A percentile compares a stretch with the other conserved stretches of the same genome.
phyloP scores from a whole-genome alignment of 2,888 invertebrate genomes.

The Ormyrus pomaceus region DNA sequence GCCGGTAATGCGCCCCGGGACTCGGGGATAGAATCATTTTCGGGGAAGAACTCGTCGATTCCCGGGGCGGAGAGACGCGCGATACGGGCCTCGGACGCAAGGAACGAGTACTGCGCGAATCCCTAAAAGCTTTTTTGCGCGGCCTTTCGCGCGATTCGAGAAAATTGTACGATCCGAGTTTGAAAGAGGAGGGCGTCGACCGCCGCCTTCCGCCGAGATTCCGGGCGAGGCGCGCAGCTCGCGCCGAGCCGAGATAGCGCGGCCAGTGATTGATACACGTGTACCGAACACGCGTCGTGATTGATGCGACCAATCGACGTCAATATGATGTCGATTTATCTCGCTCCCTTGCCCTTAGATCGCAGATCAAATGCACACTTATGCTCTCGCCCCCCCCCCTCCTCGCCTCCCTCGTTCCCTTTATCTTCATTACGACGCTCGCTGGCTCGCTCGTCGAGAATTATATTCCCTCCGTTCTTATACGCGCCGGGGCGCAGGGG shows the following conservation, averaged over 20 bases:
- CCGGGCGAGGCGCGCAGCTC: conserved; percentile 23
- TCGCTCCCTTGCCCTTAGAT: conserved; percentile 57
- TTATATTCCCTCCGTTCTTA: neutral
- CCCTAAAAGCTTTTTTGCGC: neutral
- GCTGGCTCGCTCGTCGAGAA: neutral
- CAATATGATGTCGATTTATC: conserved; percentile 71
- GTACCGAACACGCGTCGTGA: conserved; percentile 67
- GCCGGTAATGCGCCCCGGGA: too few relatives aligned
- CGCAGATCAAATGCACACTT: conserved; percentile 27
- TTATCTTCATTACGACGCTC: neutral
- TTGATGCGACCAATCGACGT: conserved; percentile 73
- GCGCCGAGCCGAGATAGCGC: conserved; percentile 63
- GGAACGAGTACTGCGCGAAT: neutral
- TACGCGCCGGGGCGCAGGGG: neutral
- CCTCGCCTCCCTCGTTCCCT: neutral
- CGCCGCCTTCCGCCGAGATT: conserved; percentile 24
- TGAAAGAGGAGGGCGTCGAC: too few relatives aligned
- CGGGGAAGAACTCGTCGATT: too few relatives aligned
- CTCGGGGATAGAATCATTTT: too few relatives aligned
- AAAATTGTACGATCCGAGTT: too few relatives aligned
- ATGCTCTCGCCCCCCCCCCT: neutral
- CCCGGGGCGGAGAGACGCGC: neutral
- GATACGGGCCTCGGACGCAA: neutral
- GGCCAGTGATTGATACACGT: conserved; percentile 70
- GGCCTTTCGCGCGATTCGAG: neutral